Conservation (phyloP, 2,888 invertebrate species). For the Cryptosula pallasiana region DNA sequence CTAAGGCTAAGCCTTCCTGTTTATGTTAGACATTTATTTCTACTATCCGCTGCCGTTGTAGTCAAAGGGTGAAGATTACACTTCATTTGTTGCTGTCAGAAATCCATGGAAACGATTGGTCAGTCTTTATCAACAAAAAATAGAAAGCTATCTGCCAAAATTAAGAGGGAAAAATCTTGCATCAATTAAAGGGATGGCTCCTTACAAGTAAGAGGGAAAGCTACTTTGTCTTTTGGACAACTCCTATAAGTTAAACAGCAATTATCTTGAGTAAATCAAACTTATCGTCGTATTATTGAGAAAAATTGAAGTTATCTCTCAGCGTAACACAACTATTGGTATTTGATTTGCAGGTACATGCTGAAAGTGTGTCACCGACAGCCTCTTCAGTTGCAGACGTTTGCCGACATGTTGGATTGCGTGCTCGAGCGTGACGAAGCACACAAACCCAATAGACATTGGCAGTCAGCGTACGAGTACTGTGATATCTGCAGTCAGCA, state of each 20-base stretch:
- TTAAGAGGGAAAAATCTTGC: background rate
- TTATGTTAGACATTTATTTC: no score
- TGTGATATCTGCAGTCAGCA: conserved; percentile 11
- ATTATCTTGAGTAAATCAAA: no score
- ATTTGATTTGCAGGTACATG: background rate
- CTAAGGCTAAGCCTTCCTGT: no score
- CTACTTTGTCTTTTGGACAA: no score
- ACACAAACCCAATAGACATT: background rate
- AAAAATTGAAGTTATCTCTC: no score
- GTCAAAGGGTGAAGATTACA: background rate
- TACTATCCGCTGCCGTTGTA: no score
- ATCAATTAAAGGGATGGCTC: background rate
- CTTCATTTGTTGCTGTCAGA: conserved; percentile 2
- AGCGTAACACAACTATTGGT: no score
- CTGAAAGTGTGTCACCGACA: background rate
- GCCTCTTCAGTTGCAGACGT: background rate
- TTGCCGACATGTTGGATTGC: conserved; percentile 4
- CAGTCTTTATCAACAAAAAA: conserved; percentile 19
- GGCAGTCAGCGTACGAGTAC: conserved; percentile 16
- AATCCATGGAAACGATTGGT: conserved; percentile 20
- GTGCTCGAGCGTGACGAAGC: background rate
- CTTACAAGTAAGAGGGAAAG: background rate
- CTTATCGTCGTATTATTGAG: no score
- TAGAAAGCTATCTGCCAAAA: background rate
- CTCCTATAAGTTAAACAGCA: no score